These are phyloP conservation scores for Leptobrachium ailaonicum DNA, from an alignment of 2,113 vertebrate genomes.

Conservation along the genomic window DNA sequence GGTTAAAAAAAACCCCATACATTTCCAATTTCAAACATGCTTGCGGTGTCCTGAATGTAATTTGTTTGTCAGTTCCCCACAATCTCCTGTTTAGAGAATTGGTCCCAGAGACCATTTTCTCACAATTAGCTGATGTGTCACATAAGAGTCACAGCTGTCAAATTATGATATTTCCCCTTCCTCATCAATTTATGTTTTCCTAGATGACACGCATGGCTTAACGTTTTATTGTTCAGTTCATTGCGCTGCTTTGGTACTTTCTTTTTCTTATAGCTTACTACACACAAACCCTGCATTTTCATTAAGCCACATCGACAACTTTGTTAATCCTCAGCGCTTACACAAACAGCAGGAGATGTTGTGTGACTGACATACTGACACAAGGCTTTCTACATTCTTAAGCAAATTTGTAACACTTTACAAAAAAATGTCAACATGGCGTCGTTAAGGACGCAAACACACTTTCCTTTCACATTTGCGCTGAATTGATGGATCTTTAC, in stretches of 20 bases:
- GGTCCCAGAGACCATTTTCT: too few relatives aligned
- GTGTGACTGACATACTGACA: background rate
- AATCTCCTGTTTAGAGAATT: too few relatives aligned
- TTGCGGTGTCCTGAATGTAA: too few relatives aligned
- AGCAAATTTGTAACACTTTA: constrained; percentile 5
- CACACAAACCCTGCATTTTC: background rate
- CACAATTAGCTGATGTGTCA: too few relatives aligned
- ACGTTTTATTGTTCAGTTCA: background rate
- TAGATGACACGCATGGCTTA: background rate
- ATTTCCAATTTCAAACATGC: too few relatives aligned
- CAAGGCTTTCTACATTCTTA: background rate
- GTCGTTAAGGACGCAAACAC: background rate
- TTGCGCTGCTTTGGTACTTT: background rate
- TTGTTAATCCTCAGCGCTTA: background rate
- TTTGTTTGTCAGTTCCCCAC: too few relatives aligned
- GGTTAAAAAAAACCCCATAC: too few relatives aligned
- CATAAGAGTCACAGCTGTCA: background rate
- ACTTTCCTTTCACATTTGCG: background rate
- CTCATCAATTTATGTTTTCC: background rate
- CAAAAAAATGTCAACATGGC: background rate
- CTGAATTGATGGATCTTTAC: background rate
- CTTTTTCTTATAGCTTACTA: background rate
- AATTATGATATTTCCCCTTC: background rate
- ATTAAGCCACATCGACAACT: background rate
- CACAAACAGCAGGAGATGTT: constrained; percentile 1